phyloP scores from a whole-genome alignment of 2,888 invertebrate genomes.

The Xylota segnis region DNA sequence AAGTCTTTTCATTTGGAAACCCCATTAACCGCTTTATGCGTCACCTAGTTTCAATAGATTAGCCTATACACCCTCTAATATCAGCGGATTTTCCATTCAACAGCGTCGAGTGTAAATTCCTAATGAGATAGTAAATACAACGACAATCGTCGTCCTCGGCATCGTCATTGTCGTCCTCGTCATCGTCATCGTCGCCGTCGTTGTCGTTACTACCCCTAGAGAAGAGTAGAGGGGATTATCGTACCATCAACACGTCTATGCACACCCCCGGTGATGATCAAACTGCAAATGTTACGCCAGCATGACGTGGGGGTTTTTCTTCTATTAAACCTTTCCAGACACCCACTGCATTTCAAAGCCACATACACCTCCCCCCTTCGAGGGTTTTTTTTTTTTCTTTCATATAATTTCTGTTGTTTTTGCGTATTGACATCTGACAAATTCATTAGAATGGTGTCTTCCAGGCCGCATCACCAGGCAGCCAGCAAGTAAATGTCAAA shows the following conservation, averaged over 20 bases:
- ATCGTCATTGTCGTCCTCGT: conserved; percentile 13
- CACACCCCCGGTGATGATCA: conserved; percentile 5
- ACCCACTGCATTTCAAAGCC: conserved; percentile 25
- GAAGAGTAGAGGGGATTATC: conserved; percentile 11
- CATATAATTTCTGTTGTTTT: conserved; percentile 25
- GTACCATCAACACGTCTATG: conserved; percentile 24
- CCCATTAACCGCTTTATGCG: conserved; percentile 59
- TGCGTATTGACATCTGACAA: conserved; percentile 32
- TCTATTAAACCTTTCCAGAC: conserved; percentile 25
- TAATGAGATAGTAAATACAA: conserved; percentile 51
- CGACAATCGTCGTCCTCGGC: conserved; percentile 18
- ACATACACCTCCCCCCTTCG: background rate
- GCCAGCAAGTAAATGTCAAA: conserved; percentile 37
- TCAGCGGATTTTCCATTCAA: conserved; percentile 60
- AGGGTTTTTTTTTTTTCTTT: background rate
- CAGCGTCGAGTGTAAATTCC: conserved; percentile 59
- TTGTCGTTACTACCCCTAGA: conserved; percentile 20
- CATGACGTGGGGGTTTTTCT: conserved; percentile 50
- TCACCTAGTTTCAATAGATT: conserved; percentile 65
- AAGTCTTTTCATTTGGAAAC: conserved; percentile 25
- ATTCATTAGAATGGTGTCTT: conserved; percentile 39
- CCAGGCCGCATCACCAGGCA: background rate
- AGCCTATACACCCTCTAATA: conserved; percentile 47
- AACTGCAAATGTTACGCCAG: conserved; percentile 24
- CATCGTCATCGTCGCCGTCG: conserved; percentile 15